Evolutionary conservation across 2,888 invertebrate species (phyloP), one percentile per base, ranked within the genome.

Genomic region (Ellobium chinense): DNA sequence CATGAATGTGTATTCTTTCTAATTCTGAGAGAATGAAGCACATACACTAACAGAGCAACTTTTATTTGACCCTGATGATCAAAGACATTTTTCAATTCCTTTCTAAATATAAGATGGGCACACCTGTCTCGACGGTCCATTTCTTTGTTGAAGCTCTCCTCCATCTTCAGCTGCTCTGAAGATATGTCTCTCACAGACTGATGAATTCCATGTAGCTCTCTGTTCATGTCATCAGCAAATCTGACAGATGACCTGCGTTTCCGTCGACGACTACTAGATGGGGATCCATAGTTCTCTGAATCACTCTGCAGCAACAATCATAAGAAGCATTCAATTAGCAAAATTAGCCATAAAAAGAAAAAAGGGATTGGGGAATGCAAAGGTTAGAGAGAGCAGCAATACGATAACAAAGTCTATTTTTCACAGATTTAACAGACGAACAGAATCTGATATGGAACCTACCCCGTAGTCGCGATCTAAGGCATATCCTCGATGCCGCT

Each of bases 181-280:
- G 89, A 88, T 75, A 92, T 79, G 83, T 91, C 92, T 60, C 92
- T 85, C 46, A 92, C 84, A n/a, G 89, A 87, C 79, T 90, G 90
- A 79, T 92, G 91, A 66, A 92, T 82, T 14, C 85, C 85, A 73
- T 90, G 90, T 7, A 90, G 81, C 73, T 90, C 89, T 81, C 83
- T 82, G 82, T 89, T 89, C 89, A 91, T 90, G 77, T 90, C 90
- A 86, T 91, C 91, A 14, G 89, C 90, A 85, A 91, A 91, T 65
- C 89, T 84, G 2, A 91, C 90, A 1, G 88, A 86, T 5, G 90
- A 87, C 66, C 87, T 85, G 5, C 87, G 82, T 56, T 85, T 85
- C 9, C 86, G 84, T 24, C 88, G 78, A 7, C 84, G 82, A 31
- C 88, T 78, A 12, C 84, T 80, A 27, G 81, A 75, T 24, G 88